These are phyloP conservation scores for Phymatocera aterrima DNA, from an alignment of 2,888 invertebrate genomes.

Conservation along the genomic window DNA sequence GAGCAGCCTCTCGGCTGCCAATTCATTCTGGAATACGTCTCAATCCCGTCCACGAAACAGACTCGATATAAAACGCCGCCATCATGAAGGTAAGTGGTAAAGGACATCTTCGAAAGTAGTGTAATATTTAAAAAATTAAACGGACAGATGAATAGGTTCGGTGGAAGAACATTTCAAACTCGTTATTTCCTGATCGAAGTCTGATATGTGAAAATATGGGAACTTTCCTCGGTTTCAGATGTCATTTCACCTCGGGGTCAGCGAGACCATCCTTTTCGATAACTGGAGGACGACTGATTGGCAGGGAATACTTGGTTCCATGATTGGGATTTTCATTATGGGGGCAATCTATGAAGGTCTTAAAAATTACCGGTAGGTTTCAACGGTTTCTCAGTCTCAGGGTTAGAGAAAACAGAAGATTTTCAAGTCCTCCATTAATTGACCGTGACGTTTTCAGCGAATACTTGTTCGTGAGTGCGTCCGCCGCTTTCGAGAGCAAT, in stretches of 20 bases:
- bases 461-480: conserved; percentile 16
- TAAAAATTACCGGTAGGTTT: conserved; percentile 78
- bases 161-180: not conserved
- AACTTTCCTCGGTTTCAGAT: conserved; percentile 66
- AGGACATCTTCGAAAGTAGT: not conserved
- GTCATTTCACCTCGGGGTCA: conserved; percentile 76
- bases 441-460: conserved; percentile 20
- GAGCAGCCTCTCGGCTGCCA: not conserved
- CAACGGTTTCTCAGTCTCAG: not conserved
- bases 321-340: conserved; percentile 79
- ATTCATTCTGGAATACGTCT: not conserved
- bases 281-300: conserved; percentile 74
- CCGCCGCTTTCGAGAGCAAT: not conserved
- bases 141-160: not conserved
- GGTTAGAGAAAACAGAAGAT: not conserved
- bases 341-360: conserved; percentile 82
- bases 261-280: conserved; percentile 76
- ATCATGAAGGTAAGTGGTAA: conserved; percentile 28
- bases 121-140: not conserved
- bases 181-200: not conserved
- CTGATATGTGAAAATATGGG: too few species aligned
- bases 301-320: conserved; percentile 78
- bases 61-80: not conserved
- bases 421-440: not conserved
- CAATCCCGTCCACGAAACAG: not conserved